A percentile compares a stretch with the other conserved stretches of the same genome.
Conservation (phyloP, 2,888 invertebrate genomes). For the Litoditis marina region DNA sequence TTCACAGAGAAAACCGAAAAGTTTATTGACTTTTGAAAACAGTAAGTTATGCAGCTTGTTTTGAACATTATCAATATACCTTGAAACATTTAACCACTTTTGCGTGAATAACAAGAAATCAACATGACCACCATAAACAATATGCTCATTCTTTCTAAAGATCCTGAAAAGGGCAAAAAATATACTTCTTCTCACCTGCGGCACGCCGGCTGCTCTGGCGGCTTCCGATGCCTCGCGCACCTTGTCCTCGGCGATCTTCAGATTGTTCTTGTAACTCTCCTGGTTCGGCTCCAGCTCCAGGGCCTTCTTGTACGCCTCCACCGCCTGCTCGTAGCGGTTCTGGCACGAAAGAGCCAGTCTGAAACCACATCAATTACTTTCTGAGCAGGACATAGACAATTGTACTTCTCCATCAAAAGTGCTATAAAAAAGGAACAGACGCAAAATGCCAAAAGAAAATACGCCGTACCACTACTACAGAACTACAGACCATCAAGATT, state of each 20-base stretch:
- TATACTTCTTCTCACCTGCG: background rate
- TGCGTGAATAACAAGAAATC: no score
- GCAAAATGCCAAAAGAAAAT: no score
- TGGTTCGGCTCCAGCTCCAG: constrained; percentile 86
- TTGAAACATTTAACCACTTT: no score
- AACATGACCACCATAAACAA: no score
- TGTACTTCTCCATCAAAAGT: background rate
- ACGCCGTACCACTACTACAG: no score
- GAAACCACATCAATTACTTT: constrained; percentile 22
- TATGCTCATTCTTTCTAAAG: background rate
- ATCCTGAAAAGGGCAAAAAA: background rate
- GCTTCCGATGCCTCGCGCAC: constrained; percentile 59
- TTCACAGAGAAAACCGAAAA: no score
- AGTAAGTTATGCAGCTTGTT: no score
- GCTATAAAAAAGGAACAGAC: background rate
- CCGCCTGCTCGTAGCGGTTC: constrained; percentile 79
- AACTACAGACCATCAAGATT: no score
- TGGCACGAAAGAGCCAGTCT: constrained; percentile 79
- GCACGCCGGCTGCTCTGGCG: constrained; percentile 13
- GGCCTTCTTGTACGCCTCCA: constrained; percentile 81
- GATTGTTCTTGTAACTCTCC: constrained; percentile 80
- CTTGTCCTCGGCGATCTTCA: constrained; percentile 74
- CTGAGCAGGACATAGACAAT: background rate
- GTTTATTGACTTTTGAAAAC: no score
- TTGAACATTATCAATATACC: no score